Percentiles rank a stretch among this genome's conserved stretches.
These are phyloP conservation scores for Zaprionus nigranus DNA, from an alignment of 1,140 invertebrate genomes.

Conservation along the genomic window DNA sequence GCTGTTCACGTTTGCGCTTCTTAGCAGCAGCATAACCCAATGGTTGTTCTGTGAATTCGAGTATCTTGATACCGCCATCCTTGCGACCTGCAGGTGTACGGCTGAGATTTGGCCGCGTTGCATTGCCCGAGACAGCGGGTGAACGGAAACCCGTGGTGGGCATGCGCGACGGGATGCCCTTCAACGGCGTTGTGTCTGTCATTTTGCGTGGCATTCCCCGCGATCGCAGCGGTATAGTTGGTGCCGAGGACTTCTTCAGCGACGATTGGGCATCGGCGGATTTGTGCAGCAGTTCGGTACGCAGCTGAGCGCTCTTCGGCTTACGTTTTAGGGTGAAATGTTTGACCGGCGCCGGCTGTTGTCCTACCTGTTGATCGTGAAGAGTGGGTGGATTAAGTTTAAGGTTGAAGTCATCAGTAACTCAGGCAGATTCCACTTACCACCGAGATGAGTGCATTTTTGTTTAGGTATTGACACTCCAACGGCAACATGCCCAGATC, in stretches of 20 bases:
- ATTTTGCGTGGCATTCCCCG: slow-evolving; percentile 98
- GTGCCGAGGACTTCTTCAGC: slow-evolving; percentile 94
- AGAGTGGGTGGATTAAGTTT: neutral
- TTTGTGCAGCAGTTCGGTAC: slow-evolving; percentile 95
- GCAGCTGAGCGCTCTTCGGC: slow-evolving; percentile 96
- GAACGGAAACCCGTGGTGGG: slow-evolving; percentile 87
- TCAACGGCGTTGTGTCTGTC: slow-evolving; percentile 97
- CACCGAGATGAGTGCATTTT: slow-evolving; percentile 94
- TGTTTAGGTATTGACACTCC: slow-evolving; percentile 98
- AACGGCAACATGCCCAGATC: slow-evolving; percentile 95
- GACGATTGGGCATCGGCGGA: slow-evolving; percentile 95
- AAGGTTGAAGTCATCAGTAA: neutral
- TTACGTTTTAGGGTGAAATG: slow-evolving; percentile 98
- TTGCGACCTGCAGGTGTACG: slow-evolving; percentile 88
- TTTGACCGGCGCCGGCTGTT: slow-evolving; percentile 89
- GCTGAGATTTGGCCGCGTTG: slow-evolving; percentile 85
- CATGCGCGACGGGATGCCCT: slow-evolving; percentile 94
- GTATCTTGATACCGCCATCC: slow-evolving; percentile 95
- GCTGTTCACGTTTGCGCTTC: slow-evolving; percentile 87
- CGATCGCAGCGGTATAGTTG: slow-evolving; percentile 94
- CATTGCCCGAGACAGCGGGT: slow-evolving; percentile 85
- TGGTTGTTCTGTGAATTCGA: slow-evolving; percentile 97
- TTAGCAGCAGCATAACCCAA: slow-evolving; percentile 88
- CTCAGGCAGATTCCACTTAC: slow-evolving; percentile 85
- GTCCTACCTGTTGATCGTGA: slow-evolving; percentile 85